These are phyloP conservation scores for Misgurnus mizolepis DNA, from an alignment of 2,113 vertebrate species.

Conservation along the genomic window DNA sequence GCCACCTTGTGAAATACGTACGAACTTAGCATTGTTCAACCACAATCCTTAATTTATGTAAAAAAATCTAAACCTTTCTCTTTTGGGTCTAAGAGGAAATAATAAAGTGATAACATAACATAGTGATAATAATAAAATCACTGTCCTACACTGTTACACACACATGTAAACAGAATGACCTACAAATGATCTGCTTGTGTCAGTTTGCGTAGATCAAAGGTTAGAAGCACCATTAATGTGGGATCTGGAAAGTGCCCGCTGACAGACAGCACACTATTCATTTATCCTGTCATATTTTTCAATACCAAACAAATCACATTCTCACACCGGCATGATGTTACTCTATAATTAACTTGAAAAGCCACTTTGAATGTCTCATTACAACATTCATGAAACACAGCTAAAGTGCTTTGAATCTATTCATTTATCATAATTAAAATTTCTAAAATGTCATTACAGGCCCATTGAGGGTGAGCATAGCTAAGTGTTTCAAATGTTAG, in stretches of 20 bases:
- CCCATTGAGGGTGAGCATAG: slow-evolving; percentile 17
- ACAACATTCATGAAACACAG: slow-evolving; percentile 49
- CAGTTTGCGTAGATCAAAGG: slow-evolving; percentile 33
- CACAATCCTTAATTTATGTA: too few species aligned
- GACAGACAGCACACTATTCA: slow-evolving; percentile 36
- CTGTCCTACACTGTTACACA: neutral
- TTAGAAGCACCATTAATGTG: slow-evolving; percentile 34
- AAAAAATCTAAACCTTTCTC: too few species aligned
- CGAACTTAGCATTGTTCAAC: too few species aligned
- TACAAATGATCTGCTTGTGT: slow-evolving; percentile 17
- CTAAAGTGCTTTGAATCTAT: slow-evolving; percentile 57
- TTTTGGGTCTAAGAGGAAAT: too few species aligned
- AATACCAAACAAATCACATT: slow-evolving; percentile 29
- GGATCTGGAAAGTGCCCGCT: slow-evolving; percentile 7
- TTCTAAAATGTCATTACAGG: slow-evolving; percentile 40
- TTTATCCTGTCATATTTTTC: slow-evolving; percentile 44
- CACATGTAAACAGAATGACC: slow-evolving; percentile 14
- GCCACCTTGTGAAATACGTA: too few species aligned
- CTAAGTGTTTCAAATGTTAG: slow-evolving; percentile 34
- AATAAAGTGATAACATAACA: neutral
- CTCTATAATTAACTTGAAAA: slow-evolving; percentile 51
- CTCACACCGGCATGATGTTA: slow-evolving; percentile 21
- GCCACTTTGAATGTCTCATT: slow-evolving; percentile 47
- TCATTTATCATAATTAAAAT: slow-evolving; percentile 58
- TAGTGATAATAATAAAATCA: neutral